Evolutionary conservation across 2,113 vertebrate genomes (phyloP).

Genomic region (Otolemur garnettii): DNA sequence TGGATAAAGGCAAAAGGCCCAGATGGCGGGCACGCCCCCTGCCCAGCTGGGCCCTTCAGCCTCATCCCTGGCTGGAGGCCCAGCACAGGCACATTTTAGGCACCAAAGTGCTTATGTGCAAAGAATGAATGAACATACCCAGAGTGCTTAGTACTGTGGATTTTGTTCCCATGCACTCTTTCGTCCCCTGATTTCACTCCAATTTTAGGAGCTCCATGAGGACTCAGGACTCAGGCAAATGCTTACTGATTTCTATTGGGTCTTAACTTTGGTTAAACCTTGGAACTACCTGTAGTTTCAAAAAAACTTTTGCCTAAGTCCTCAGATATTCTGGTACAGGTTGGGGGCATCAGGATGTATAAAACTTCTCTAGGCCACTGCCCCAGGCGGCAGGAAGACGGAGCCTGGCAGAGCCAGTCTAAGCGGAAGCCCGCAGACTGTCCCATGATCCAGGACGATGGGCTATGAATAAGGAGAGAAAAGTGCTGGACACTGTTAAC

Average conservation of each 20-base stretch:
- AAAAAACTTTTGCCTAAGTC: not conserved
- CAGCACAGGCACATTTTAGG: rapidly evolving
- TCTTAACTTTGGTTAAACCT: not conserved
- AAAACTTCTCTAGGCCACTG: no score
- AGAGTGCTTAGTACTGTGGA: not conserved
- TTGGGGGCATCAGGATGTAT: not conserved
- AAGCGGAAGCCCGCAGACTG: not conserved
- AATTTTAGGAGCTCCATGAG: not conserved
- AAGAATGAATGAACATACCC: not conserved
- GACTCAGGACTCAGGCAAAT: not conserved
- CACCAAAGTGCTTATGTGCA: not conserved
- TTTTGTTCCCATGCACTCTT: not conserved
- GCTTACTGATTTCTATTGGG: not conserved
- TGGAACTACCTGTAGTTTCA: not conserved
- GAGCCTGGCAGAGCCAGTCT: no score
- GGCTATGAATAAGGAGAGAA: not conserved
- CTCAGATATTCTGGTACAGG: not conserved
- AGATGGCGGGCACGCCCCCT: not conserved
- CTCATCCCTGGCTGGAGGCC: not conserved
- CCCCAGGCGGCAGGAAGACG: not conserved
- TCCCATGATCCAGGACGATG: rapidly evolving
- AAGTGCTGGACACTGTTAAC: not conserved
- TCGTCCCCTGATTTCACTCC: not conserved
- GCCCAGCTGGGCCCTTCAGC: no score
- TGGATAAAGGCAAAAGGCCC: not conserved